Conservation (phyloP, 2,113 vertebrate genomes). For the Cyanoderma ruficeps region DNA sequence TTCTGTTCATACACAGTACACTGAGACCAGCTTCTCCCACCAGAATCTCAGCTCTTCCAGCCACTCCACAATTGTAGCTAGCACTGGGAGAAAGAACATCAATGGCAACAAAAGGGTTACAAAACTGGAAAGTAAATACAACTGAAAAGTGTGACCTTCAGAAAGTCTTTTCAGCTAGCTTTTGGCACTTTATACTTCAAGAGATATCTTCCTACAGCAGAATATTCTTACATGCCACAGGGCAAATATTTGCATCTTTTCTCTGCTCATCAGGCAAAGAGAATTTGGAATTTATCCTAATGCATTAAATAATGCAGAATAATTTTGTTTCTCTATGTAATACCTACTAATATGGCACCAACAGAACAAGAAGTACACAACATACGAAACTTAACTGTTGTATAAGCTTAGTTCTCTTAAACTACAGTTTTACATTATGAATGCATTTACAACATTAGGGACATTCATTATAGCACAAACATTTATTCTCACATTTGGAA, state of each 20-base stretch:
- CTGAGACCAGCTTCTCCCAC: neutral
- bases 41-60: neutral
- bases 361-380: neutral
- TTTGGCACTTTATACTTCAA: neutral
- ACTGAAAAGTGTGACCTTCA: neutral
- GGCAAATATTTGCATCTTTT: neutral
- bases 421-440: neutral
- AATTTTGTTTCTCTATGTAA: neutral
- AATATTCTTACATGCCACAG: neutral
- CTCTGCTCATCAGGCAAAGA: neutral
- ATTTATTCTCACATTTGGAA: conserved; percentile 10
- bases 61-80: neutral
- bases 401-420: neutral
- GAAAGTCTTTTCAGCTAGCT: neutral
- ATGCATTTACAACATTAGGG: neutral
- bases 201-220: neutral
- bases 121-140: neutral
- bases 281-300: neutral
- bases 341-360: neutral
- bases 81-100: neutral
- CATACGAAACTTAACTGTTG: neutral
- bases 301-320: neutral
- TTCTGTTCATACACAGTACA: neutral
- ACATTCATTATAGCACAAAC: neutral
- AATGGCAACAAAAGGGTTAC: neutral